These are phyloP conservation scores for Oncorhynchus gorbuscha DNA, from an alignment of 2,113 vertebrate genomes.

Conservation along the genomic window DNA sequence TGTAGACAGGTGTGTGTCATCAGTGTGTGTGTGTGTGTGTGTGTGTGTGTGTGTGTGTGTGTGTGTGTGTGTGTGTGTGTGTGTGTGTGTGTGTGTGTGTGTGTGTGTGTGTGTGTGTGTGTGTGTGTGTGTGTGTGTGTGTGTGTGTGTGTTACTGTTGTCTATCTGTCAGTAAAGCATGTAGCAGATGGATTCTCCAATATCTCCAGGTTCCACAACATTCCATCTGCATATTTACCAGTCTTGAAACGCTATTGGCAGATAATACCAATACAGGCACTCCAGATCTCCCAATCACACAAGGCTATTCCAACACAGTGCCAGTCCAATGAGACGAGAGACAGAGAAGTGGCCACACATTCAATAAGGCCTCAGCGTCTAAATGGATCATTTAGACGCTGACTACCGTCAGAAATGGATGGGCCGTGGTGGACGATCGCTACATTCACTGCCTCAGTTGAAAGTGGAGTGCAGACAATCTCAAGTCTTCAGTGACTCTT, in stretches of 20 bases:
- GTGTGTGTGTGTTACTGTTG: too few species aligned
- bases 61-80: background rate
- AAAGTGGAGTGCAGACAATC: background rate
- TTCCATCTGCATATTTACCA: background rate
- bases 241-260: background rate
- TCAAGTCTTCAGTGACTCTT: background rate
- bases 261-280: background rate
- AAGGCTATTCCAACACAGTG: background rate
- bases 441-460: conserved; percentile 15
- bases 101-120: background rate
- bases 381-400: conserved; percentile 25
- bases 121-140: background rate
- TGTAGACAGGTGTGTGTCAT: background rate
- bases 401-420: conserved; percentile 13
- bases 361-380: background rate
- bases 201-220: conserved; percentile 57
- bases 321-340: conserved; percentile 6
- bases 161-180: background rate
- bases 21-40: background rate
- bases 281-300: background rate
- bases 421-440: background rate
- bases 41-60: too few species aligned
- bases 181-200: conserved; percentile 37
- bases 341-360: conserved; percentile 3
- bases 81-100: too few species aligned